A percentile compares a stretch with the other conserved stretches of the same genome.
phyloP scores from a whole-genome alignment of 2,888 invertebrate species.

The Philereme vetulata region DNA sequence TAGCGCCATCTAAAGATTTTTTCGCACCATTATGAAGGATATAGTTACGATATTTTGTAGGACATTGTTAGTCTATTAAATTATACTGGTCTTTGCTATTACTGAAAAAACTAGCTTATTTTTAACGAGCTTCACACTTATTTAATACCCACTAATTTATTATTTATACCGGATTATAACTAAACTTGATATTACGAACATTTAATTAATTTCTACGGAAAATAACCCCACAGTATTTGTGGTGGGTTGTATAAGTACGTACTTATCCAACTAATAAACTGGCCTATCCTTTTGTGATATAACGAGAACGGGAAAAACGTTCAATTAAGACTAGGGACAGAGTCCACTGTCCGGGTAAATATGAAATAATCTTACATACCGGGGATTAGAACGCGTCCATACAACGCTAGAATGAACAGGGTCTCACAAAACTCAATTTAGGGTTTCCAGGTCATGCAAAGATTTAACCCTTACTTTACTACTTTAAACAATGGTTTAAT shows the following conservation, averaged over 20 bases:
- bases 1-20: too few species aligned
- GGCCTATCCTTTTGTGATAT: slow-evolving; percentile 18
- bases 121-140: neutral
- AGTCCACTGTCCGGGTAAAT: slow-evolving; percentile 52
- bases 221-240: slow-evolving; percentile 15
- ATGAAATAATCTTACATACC: slow-evolving; percentile 63
- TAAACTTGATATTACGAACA: slow-evolving; percentile 3
- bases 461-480: neutral
- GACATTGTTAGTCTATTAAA: too few species aligned
- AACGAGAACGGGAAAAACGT: slow-evolving; percentile 52
- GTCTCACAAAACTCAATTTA: slow-evolving; percentile 23
- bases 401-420: slow-evolving; percentile 44
- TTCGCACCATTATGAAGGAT: too few species aligned
- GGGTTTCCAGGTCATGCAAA: slow-evolving; percentile 8
- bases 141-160: neutral
- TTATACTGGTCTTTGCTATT: too few species aligned
- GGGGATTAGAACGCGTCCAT: slow-evolving; percentile 47
- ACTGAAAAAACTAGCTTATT: neutral
- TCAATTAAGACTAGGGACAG: slow-evolving; percentile 59
- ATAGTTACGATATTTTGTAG: too few species aligned
- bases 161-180: neutral
- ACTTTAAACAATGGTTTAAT: too few species aligned
- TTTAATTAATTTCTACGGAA: slow-evolving; percentile 21
- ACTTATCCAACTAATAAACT: slow-evolving; percentile 14
- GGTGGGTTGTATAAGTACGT: slow-evolving; percentile 5